A percentile compares a stretch with the other conserved stretches of the same genome.
phyloP scores from a whole-genome alignment of 2,797 vertebrate genomes.

The Xenops minutus region DNA sequence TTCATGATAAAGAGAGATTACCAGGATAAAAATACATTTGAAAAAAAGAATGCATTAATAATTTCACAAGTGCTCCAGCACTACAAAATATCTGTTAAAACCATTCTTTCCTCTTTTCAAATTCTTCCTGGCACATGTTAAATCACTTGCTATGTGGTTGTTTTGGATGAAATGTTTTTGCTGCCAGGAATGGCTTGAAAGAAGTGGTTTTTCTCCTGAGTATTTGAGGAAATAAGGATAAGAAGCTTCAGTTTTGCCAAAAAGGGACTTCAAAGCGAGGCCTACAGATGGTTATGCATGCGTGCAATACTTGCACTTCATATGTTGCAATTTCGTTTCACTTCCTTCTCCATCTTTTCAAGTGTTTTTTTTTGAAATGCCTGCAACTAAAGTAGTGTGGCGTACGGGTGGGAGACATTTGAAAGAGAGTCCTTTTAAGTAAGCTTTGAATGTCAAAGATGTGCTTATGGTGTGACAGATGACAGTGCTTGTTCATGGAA shows the following conservation, averaged over 20 bases:
- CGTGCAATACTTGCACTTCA: neutral
- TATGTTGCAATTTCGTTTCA: neutral
- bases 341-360: neutral
- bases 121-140: neutral
- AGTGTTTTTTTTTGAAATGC: neutral
- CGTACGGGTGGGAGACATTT: neutral
- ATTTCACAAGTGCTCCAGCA: neutral
- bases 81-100: neutral
- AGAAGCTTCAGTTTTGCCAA: neutral
- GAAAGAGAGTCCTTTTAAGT: neutral
- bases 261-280: constrained; percentile 12
- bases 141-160: neutral
- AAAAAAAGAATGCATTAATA: neutral
- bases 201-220: neutral
- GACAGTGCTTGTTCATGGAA: neutral
- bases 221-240: neutral
- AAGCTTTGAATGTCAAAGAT: neutral
- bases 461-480: neutral
- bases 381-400: neutral
- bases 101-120: neutral
- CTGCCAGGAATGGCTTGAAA: constrained; percentile 6
- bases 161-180: neutral
- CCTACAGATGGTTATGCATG: neutral
- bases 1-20: neutral
- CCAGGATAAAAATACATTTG: neutral